Conservation (phyloP, 2,113 vertebrate species). For the Chloebia gouldiae region DNA sequence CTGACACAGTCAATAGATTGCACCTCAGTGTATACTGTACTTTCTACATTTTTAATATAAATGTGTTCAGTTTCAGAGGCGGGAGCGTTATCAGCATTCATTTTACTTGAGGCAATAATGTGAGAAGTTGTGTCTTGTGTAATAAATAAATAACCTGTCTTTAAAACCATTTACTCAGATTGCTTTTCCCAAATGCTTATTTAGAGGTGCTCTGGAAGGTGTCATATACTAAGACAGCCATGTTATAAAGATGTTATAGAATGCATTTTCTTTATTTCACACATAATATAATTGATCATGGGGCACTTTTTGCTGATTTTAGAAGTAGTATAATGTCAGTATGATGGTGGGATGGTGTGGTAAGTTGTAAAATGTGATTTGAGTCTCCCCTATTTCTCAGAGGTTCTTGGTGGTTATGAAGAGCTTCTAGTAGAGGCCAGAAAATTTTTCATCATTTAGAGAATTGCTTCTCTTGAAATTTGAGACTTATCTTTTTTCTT, state of each 20-base stretch:
- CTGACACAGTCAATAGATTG: constrained; percentile 78
- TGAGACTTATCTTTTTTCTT: background rate
- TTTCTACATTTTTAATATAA: constrained; percentile 81
- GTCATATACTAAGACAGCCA: background rate
- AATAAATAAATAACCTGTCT: constrained; percentile 75
- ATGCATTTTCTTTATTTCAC: background rate
- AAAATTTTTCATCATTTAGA: background rate
- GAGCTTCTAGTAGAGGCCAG: background rate
- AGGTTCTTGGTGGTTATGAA: background rate
- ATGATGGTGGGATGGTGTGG: background rate
- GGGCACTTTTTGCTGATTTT: background rate
- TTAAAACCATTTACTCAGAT: constrained; percentile 69
- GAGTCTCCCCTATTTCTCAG: background rate
- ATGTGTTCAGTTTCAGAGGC: constrained; percentile 70
- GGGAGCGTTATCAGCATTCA: constrained; percentile 65
- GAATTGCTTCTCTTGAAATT: background rate
- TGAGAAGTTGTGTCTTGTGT: constrained; percentile 63
- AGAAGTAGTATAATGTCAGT: background rate
- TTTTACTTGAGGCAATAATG: constrained; percentile 67
- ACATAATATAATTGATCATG: background rate
- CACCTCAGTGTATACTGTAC: constrained; percentile 70
- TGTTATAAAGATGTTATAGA: background rate
- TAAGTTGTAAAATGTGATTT: background rate
- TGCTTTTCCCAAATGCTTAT: constrained; percentile 68
- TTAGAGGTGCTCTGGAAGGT: constrained; percentile 47